Conservation (phyloP, 2,113 vertebrate species). For the Limnothrissa miodon region DNA sequence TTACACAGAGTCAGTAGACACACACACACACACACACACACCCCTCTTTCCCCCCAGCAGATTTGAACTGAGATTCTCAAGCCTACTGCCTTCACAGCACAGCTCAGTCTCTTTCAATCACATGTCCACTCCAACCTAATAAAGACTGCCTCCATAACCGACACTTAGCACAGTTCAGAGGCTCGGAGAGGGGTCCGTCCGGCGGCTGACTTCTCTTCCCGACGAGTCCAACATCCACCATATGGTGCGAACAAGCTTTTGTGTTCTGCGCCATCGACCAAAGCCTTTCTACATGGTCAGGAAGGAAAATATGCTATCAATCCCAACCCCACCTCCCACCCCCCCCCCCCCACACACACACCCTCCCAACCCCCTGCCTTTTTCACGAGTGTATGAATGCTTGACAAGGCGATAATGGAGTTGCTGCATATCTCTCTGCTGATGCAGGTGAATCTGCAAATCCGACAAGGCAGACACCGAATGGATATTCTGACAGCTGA, state of each 20-base stretch:
- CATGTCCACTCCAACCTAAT: background rate
- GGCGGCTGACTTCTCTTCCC: background rate
- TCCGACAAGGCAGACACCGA: conserved; percentile 4
- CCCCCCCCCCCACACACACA: too few species aligned
- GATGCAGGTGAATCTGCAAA: conserved; percentile 25
- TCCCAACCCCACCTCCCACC: background rate
- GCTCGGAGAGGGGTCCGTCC: background rate
- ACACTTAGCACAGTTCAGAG: background rate
- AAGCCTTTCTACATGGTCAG: background rate
- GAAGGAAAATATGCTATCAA: background rate
- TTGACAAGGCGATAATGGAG: conserved; percentile 31
- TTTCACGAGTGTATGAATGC: background rate
- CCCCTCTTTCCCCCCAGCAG: background rate
- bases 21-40: too few species aligned
- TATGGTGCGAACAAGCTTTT: background rate
- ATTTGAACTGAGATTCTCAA: background rate
- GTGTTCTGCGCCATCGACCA: background rate
- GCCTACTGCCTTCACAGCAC: background rate
- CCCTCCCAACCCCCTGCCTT: too few species aligned
- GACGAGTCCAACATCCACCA: background rate
- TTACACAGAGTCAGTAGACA: background rate
- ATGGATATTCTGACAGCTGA: conserved; percentile 34
- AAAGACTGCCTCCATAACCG: background rate
- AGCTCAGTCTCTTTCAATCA: background rate
- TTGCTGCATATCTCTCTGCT: conserved; percentile 19